Conservation (phyloP, 2,888 invertebrate genomes). For the Lamproptera curius region DNA sequence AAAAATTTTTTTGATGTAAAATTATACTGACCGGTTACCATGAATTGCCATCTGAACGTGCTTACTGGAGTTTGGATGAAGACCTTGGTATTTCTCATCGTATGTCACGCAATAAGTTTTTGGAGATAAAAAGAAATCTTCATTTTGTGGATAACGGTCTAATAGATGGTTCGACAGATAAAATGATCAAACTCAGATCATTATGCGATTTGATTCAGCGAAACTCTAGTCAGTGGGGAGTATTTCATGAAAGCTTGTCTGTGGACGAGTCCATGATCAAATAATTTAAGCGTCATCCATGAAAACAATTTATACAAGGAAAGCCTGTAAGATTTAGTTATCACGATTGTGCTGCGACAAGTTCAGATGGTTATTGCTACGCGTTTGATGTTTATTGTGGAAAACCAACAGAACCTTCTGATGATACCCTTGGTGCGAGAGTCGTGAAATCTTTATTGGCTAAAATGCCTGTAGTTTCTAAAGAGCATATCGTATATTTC, state of each 20-base stretch:
- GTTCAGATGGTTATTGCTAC: conserved; percentile 27
- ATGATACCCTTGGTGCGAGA: conserved; percentile 23
- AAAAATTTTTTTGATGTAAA: conserved; percentile 22
- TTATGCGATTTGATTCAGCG: conserved; percentile 24
- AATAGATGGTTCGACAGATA: conserved; percentile 21
- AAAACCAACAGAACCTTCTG: conserved; percentile 23
- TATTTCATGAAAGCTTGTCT: conserved; percentile 21
- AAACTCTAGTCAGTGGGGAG: conserved; percentile 22
- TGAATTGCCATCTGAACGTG: conserved; percentile 33
- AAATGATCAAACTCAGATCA: conserved; percentile 26
- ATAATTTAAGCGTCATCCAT: conserved; percentile 21
- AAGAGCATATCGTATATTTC: conserved; percentile 13
- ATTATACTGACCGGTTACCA: conserved; percentile 36
- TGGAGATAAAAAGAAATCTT: conserved; percentile 24
- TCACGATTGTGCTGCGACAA: conserved; percentile 26
- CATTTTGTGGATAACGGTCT: conserved; percentile 25
- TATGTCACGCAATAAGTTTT: conserved; percentile 31
- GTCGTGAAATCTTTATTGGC: conserved; percentile 25
- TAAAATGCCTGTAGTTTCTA: conserved; percentile 23
- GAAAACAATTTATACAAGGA: conserved; percentile 24
- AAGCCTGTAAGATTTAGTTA: conserved; percentile 25
- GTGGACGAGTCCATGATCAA: conserved; percentile 22
- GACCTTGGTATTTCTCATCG: conserved; percentile 32
- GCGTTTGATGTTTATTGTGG: neutral
- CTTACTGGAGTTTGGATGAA: conserved; percentile 34